Conservation (phyloP, 2,113 vertebrate genomes). For the Otis tarda region DNA sequence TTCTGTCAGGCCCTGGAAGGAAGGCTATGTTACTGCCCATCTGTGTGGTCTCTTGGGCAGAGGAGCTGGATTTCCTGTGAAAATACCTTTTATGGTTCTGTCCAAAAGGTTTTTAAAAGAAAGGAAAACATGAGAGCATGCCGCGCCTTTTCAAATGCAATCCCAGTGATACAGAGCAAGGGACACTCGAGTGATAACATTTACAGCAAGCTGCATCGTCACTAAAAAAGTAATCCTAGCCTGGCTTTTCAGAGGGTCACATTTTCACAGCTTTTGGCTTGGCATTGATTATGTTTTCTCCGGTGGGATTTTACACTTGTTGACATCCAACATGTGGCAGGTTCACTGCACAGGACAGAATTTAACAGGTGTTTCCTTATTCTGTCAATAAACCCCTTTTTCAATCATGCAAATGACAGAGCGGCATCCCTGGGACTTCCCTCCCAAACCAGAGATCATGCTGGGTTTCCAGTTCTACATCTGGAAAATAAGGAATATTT, state of each 20-base stretch:
- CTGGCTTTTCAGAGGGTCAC: not conserved
- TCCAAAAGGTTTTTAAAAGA: not conserved
- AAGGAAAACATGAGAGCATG: conserved; percentile 27
- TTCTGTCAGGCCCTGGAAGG: not conserved
- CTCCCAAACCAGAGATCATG: fast-evolving
- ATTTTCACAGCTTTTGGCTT: not conserved
- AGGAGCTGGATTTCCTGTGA: not conserved
- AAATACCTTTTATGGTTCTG: not conserved
- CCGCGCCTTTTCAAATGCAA: not conserved
- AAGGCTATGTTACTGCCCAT: not conserved
- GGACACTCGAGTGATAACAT: not conserved
- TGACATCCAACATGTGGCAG: not conserved
- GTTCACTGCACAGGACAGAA: not conserved
- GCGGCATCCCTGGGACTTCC: too few species aligned
- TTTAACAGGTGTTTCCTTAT: not conserved
- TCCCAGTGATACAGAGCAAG: not conserved
- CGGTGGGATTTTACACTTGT: not conserved
- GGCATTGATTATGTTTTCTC: not conserved
- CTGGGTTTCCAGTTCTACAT: not conserved
- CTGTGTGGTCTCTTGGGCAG: not conserved
- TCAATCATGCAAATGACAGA: not conserved
- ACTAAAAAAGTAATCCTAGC: not conserved
- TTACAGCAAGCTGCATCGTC: not conserved
- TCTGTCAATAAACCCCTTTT: not conserved
- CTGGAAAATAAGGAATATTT: not conserved